Base-by-base conservation (phyloP, 2,888 invertebrate genomes). In the Megamerina dolium region DNA sequence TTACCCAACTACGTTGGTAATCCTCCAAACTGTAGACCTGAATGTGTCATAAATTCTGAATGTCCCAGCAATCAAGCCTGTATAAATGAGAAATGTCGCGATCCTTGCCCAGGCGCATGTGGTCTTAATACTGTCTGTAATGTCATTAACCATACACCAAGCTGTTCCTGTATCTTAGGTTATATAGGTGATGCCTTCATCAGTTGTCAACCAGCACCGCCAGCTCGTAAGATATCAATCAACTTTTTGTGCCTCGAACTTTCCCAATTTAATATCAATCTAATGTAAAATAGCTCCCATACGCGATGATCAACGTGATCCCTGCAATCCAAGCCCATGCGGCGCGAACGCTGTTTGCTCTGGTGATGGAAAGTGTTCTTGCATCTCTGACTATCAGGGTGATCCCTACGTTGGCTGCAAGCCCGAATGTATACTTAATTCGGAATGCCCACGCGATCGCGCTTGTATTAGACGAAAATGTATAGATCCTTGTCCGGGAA, bases 61-160 rank as follows among this genome's bases (percentile, higher is more conserved):
- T 90, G 90, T 64, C 69, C 81, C 6, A 82, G 81, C 58, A 80
- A 82, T 60, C 74, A 78, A 55, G 86, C 88, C 30, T 90, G 90
- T 59, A 82, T 88, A 34, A 79, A 81, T 53, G 80, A 83, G 59
- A 83, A 78, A 64, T 88, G 88, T 64, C 74, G 71, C 51, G 86
- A 88, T 66, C 87, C 87, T n/a, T 89, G 88, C 57, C 83, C 83
- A 8, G 87, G 87, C 10, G 83, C 83, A 5, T 89, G 85, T 58
- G 84, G 85, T 34, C 58, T 79, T 45, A 75, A 77, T 56, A 77
- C 85, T 43, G 73, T 75, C 53, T 80, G 84, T 59, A 66, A 66
- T 30, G 83, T 87, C 5, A 77, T 81, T 49, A 84, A 82, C 61
- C 86, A 88, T 58, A 81, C 76, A 45, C 86, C 88, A 2, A 78